Evolutionary conservation across 2,113 vertebrate genomes (phyloP).

Genomic region (Steatornis caripensis): DNA sequence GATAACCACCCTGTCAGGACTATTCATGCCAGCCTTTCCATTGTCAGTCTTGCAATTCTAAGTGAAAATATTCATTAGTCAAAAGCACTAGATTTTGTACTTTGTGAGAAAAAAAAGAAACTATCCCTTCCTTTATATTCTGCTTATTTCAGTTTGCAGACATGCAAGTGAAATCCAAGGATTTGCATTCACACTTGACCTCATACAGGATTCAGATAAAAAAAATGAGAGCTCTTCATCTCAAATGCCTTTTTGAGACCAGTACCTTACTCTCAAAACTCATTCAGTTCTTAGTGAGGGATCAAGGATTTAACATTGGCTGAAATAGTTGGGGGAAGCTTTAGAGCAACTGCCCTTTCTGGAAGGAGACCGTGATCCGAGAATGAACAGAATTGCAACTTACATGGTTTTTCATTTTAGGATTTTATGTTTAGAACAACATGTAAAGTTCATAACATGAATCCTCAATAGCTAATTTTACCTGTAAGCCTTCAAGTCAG

Average conservation of each 20-base stretch:
- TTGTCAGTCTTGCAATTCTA: not conserved
- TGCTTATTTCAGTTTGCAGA: not conserved
- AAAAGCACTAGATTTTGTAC: not conserved
- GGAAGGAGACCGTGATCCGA: not conserved
- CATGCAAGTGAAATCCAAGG: not conserved
- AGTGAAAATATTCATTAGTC: not conserved
- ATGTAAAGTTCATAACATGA: not conserved
- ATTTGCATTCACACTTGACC: not conserved
- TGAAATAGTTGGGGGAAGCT: not conserved
- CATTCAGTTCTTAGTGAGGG: not conserved
- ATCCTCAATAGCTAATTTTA: not conserved
- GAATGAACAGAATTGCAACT: not conserved
- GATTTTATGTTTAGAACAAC: not conserved
- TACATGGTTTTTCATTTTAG: not conserved
- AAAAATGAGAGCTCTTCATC: not conserved
- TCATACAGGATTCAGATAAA: not conserved
- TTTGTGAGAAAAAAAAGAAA: not conserved
- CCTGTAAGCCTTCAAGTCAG: not conserved
- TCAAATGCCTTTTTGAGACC: not conserved
- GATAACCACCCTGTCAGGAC: not conserved
- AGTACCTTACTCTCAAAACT: not conserved
- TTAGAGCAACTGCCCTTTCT: not conserved
- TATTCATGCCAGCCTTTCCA: not conserved
- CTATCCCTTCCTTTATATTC: not conserved
- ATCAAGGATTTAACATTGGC: not conserved